Base-by-base conservation (phyloP, 92 coral and sea anemone genomes). In the Porites evermanni region DNA sequence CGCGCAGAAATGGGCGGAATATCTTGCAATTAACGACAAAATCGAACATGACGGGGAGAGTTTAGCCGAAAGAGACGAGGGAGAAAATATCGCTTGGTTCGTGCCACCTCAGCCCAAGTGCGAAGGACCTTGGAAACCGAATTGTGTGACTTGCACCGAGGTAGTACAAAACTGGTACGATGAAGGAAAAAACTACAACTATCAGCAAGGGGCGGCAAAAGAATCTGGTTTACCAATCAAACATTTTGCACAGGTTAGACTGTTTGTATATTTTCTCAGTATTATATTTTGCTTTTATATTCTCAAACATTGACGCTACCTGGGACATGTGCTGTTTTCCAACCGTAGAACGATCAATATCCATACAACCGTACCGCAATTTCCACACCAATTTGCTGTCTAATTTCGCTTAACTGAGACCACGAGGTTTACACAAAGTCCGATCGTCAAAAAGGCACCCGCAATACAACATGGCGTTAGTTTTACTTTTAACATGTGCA, bases 81-180 rank as follows among this genome's bases (percentile, higher is more conserved):
- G 98, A 23, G 98, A 96, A 68, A 96, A 93, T 53, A 86, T 96
- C 65, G 98, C 96, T 18, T 96, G 91, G 93, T 91, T 94, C 53
- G 77, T 80, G n/a, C 98, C 98, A 2, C 89, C 92, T 44, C 93
- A 88, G 64, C 78, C 89, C 11, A 94, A 95, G 84, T 96, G 98
- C 32, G 47, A 67, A 80, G 91, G 90, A 6, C 54, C 82, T 3
- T 90, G 86, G 79, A 87, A 79, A 23, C 78, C 81, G 1, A 86
- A 91, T 66, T 95, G 98, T 74, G 93, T 93, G 38, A 84, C 80
- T 38, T 94, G 97, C 51, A 75, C 88, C 5, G 94, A 94, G 71
- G 93, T 95, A 29, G 94, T 95, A 0, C 87, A 91, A 29, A 91
- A 91, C 44, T 95, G 98, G 98, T 95, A 95, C 84, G 88, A 91